Evolutionary conservation across 2,113 vertebrate species (phyloP), one percentile per base, ranked within the genome.

Genomic region (Calidris pygmaea): DNA sequence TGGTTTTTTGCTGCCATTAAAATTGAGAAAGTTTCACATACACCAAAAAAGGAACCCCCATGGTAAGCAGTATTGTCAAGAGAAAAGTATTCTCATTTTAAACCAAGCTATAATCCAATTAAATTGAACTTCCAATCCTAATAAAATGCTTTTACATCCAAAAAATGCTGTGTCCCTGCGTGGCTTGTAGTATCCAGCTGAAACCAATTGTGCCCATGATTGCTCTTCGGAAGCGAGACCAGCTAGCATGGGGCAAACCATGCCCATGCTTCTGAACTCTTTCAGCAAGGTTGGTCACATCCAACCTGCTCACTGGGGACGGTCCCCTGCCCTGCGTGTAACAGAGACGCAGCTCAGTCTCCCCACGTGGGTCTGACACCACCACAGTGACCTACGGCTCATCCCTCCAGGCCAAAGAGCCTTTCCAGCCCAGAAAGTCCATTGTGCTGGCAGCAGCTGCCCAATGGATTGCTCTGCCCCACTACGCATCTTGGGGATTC

Each of bases 401-500:
- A 0, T 11, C 26, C 39, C 17, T 80, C 37, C 2, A 1, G 9
- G 12, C 7, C 4, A 3, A 45, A 37, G 14, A 68, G 17, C 4
- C 0, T 52, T 72, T 27, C 43, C 63, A 87, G 47, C 32, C 45
- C 0, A 0, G 37, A 30, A 14, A 39, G 7, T 6, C 8, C 37
- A 43, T 0, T 0, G 30, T 58, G 30, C 34, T 1, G 3, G 30
- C 56, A 86, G 39, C 6, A 1, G 26, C 35, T 26, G 27, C 5
- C 7, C 2, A 0, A 72, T 3, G 30, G 53, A 23, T 55, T 9
- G 2, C 21, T 66, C 53, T 48, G 73, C 63, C 24, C 1, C 1
- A 10, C 14, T 66, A 29, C 3, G 1, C 26, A 20, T 4, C 32
- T 58, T 18, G 4, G 11, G 15, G 26, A 20, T 41, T 90, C 60